Evolutionary conservation across 2,888 invertebrate species (phyloP), one percentile per base, ranked within the genome.

Genomic region (Drosophila lutescens): DNA sequence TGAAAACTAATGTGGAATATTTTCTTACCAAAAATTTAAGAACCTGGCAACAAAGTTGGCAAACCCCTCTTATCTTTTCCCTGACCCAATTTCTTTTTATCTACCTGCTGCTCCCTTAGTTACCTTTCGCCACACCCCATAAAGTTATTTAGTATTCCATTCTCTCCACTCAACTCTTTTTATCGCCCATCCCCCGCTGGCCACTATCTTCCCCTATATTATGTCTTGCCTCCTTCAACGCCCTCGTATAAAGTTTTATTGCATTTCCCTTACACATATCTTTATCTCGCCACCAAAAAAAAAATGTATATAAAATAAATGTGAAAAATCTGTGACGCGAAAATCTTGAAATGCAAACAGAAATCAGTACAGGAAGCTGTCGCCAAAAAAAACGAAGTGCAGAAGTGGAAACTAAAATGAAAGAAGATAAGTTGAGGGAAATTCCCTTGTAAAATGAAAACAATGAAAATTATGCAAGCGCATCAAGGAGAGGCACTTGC

Each of bases 401-500:
- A 46, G 50, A n/a, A n/a, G n/a, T n/a, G n/a, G n/a, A 46, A 74
- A 61, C 49, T 32, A 62, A 57, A 61, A 72, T 53, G 60, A 76
- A 63, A 23, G 50, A 70, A 76, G 55, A 73, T 62, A 66, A 68
- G 78, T 70, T 67, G 73, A 69, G 78, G 70, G 73, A 83, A 85
- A 76, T 80, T 83, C 71, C 78, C 78, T 76, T 68, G 82, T 74
- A 80, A 85, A 87, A 85, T 79, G 83, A 87, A 87, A 87, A 85
- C 88, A 85, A 87, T 87, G 86, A 80, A 85, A 87, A 85, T 83
- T 87, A 80, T 80, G 88, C 86, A 87, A 85, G 81, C 84, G 84
- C 84, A 77, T 78, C 76, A 78, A 74, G 81, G 30, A 58, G 38
- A 79, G 86, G 83, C 63, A 32, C 32, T 51, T 30, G 44, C 51